These are phyloP conservation scores for Gastrophysa polygoni DNA, from an alignment of 2,888 invertebrate species.

Conservation along the genomic window DNA sequence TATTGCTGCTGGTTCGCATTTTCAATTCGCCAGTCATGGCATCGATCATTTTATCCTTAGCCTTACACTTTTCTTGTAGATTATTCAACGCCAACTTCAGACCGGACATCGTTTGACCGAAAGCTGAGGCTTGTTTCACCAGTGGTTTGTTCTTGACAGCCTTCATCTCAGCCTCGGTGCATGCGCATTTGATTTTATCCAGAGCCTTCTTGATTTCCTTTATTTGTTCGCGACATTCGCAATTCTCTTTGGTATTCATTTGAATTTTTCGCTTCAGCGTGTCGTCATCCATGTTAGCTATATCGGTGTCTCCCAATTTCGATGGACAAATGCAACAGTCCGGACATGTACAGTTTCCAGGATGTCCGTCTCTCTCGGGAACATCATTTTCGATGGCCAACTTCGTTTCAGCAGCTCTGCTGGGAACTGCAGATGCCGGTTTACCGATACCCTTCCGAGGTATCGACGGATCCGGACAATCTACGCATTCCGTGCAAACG, in stretches of 20 bases:
- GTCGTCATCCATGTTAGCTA: constrained; percentile 32
- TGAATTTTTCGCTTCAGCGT: constrained; percentile 36
- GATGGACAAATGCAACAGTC: constrained; percentile 18
- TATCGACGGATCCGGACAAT: constrained; percentile 11
- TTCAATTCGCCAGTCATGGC: constrained; percentile 50
- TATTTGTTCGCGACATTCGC: constrained; percentile 43
- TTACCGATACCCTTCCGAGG: neutral
- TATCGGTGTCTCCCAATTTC: constrained; percentile 8
- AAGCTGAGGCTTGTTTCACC: constrained; percentile 42
- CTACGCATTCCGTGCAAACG: neutral
- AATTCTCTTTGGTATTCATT: constrained; percentile 36
- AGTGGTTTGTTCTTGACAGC: constrained; percentile 35
- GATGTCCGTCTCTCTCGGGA: neutral
- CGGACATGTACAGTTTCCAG: constrained; percentile 14
- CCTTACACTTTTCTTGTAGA: constrained; percentile 50
- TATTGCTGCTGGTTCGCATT: constrained; percentile 40
- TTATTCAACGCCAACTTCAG: constrained; percentile 48
- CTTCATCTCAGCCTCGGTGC: constrained; percentile 42
- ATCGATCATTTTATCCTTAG: constrained; percentile 52
- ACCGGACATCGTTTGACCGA: constrained; percentile 47
- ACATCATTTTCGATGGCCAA: neutral
- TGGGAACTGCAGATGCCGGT: neutral
- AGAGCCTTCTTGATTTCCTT: constrained; percentile 41
- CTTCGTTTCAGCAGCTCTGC: neutral
- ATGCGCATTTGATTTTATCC: constrained; percentile 43